Base-by-base conservation (phyloP, 2,113 vertebrate genomes). In the Cnemophilus loriae region DNA sequence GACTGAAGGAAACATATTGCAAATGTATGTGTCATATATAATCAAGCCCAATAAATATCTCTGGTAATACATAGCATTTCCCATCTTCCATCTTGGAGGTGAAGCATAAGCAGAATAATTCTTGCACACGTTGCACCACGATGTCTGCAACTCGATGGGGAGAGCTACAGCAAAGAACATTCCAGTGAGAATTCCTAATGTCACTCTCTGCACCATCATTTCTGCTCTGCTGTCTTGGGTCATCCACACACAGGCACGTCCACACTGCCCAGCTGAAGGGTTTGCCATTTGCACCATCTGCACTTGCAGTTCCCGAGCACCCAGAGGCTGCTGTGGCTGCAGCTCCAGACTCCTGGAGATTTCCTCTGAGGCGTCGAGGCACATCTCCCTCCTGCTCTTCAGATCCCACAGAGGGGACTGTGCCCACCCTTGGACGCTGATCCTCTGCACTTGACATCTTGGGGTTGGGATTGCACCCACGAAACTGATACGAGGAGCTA, bases 1-100 rank as follows among this genome's bases (percentile, higher is more conserved):
- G 79, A 81, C 55, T 93, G 82, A 96, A 95, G 82, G 88, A 93
- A 94, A 95, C 85, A 95, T 88, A 93, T 92, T 96, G 79, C 88
- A 92, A 95, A 88, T 86, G 21, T 80, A 65, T 90, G 73, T 89
- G 90, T 81, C 93, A 95, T 84, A 79, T 57, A 70, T 42, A 70
- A 89, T 93, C 77, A 65, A 73, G 27, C 37, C 60, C 13, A 84
- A 60, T 71, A 90, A 90, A 78, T 49, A 65, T 77, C n/a, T 89
- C 60, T 53, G 52, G 52, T 65, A 80, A 67, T 10, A 83, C 26
- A 39, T 32, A 81, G 52, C 65, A 79, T 91, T 93, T 96, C 78
- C 74, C 68, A 59, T 88, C 75, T 53, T 71, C 21, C 52, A n/a
- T 85, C 86, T 81, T 30, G 39, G 33, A 93, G 59, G 44, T 18